A percentile compares a stretch with the other conserved stretches of the same genome.
Evolutionary conservation across 2,888 invertebrate genomes (phyloP).

Genomic region (Neoaliturus tenellus): DNA sequence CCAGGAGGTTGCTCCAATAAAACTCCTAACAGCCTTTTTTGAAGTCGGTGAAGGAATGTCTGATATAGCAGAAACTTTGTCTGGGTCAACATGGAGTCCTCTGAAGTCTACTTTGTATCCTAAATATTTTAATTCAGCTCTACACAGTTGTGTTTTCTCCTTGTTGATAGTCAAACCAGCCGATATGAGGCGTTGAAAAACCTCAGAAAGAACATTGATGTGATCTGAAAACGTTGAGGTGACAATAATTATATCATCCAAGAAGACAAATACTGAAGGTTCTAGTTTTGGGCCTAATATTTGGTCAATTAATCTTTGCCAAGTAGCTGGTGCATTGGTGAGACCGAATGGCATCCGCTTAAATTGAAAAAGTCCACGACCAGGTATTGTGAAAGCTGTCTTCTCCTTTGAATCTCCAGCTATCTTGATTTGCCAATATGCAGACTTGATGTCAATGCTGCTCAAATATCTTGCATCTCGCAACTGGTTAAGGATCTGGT

Average conservation of each 20-base stretch:
- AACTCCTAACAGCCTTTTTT: no score
- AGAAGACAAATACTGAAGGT: conserved; percentile 43
- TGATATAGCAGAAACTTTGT: background rate
- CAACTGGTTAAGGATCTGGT: background rate
- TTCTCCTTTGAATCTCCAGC: background rate
- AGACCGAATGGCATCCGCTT: background rate
- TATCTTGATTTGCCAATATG: conserved; percentile 11
- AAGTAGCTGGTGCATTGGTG: no score
- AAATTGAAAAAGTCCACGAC: conserved; percentile 25
- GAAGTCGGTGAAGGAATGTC: background rate
- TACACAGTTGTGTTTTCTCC: no score
- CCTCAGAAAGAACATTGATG: conserved; percentile 12
- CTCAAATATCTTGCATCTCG: conserved; percentile 9
- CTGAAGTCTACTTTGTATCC: conserved; percentile 38
- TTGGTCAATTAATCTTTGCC: background rate
- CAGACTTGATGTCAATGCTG: background rate
- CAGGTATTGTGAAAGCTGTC: background rate
- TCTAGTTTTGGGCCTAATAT: background rate
- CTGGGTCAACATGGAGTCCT: conserved; percentile 23
- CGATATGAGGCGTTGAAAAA: conserved; percentile 38
- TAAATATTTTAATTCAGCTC: conserved; percentile 46
- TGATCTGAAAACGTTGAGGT: conserved; percentile 55
- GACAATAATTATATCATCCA: conserved; percentile 58
- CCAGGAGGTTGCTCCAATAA: no score
- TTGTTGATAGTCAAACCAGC: conserved; percentile 30